Conservation (phyloP, 2,113 vertebrate genomes). For the Scophthalmus maximus region DNA sequence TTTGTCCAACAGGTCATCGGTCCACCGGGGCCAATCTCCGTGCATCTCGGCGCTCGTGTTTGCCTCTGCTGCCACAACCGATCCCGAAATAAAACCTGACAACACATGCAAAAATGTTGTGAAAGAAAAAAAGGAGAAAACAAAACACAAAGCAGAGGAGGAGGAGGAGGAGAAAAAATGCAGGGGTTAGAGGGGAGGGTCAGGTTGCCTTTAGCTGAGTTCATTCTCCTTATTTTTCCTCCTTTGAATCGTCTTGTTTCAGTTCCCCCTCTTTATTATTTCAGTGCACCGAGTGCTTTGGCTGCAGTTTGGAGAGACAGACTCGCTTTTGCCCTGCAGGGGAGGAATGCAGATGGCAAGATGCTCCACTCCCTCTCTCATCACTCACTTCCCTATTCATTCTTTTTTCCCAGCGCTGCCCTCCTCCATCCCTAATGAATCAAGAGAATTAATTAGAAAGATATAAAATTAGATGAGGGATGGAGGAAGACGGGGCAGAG, state of each 20-base stretch:
- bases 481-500: background rate
- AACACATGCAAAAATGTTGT: slow-evolving; percentile 46
- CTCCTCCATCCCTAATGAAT: slow-evolving; percentile 63
- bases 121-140: background rate
- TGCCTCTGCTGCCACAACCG: slow-evolving; percentile 34
- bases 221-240: slow-evolving; percentile 56
- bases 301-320: slow-evolving; percentile 64
- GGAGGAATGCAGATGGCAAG: slow-evolving; percentile 74
- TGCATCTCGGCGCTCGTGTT: background rate
- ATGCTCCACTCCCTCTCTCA: slow-evolving; percentile 66
- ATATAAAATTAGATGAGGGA: slow-evolving; percentile 52
- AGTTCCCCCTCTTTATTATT: slow-evolving; percentile 52
- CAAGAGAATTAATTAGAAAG: slow-evolving; percentile 69
- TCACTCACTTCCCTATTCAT: slow-evolving; percentile 46
- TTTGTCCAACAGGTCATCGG: no score
- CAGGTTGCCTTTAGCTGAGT: slow-evolving; percentile 46
- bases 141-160: slow-evolving; percentile 19
- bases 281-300: slow-evolving; percentile 49
- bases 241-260: slow-evolving; percentile 55
- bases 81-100: slow-evolving; percentile 43
- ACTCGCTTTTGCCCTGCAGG: slow-evolving; percentile 67
- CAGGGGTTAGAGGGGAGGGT: slow-evolving; percentile 13
- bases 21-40: no score
- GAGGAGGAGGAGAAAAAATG: background rate
- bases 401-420: slow-evolving; percentile 13